A percentile compares a stretch with the other conserved stretches of the same genome.
Evolutionary conservation across 2,888 invertebrate species (phyloP).

Genomic region (Rhyacophila evoluta): DNA sequence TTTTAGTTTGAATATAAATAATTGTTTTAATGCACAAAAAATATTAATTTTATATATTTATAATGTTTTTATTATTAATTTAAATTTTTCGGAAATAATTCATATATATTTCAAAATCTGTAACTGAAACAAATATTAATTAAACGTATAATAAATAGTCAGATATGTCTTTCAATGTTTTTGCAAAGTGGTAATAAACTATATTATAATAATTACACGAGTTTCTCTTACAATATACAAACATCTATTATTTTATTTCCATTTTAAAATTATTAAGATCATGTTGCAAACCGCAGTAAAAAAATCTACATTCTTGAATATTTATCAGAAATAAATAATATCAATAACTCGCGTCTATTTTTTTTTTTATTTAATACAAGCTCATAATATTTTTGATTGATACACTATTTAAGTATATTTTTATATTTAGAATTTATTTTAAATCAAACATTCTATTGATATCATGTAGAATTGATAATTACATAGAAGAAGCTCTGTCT

Average conservation of each 20-base stretch:
- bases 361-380: neutral
- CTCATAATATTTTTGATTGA: conserved; percentile 5
- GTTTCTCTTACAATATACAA: neutral
- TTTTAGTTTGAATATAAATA: too few species aligned
- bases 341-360: neutral
- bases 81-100: too few species aligned
- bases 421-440: neutral
- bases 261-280: neutral
- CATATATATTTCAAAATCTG: too few species aligned
- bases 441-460: too few species aligned
- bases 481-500: too few species aligned
- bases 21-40: too few species aligned
- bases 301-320: neutral
- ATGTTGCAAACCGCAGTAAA: neutral
- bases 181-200: neutral
- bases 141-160: too few species aligned
- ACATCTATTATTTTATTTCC: neutral
- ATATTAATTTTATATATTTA: too few species aligned
- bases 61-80: too few species aligned
- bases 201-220: neutral
- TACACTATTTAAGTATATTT: neutral
- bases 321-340: neutral
- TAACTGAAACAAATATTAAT: too few species aligned
- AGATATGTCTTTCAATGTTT: neutral
- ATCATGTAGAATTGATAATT: too few species aligned